Base-by-base conservation (phyloP, 2,888 invertebrate genomes). In the Drosophila ezoana region DNA sequence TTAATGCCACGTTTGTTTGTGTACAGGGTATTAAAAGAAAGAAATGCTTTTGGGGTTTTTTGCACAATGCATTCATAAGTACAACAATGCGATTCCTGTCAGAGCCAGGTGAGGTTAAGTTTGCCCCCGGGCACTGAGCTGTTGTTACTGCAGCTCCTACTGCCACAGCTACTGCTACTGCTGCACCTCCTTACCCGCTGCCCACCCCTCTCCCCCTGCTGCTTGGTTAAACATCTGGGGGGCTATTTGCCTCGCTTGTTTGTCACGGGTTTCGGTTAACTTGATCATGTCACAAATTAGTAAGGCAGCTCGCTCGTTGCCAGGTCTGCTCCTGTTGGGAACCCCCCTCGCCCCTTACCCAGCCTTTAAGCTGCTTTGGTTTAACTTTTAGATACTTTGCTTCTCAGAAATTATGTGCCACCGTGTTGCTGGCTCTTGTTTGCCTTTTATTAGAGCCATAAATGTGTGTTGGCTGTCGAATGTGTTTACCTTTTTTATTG, bases 211-310 rank as follows among this genome's bases (percentile, higher is more conserved):
- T 5, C 14, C 8, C 10, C 13, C 16, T 48, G 40, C 37, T 51
- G 35, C 45, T 37, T 48, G 14, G 41, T 35, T 53, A 33, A 74
- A 57, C 51, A 53, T 38, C 54, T 59, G 38, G 32, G 18, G 18
- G n/a, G 43, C 52, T 59, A 45, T 61, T 63, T 72, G 58, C 41
- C 56, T 44, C 6, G 67, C 56, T 80, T 76, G 72, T 63, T 79
- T 79, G 65, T 66, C 70, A 69, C 81, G 77, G 71, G 67, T 51
- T 74, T 78, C 58, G 75, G 65, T 72, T 87, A 87, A 81, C 73
- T 79, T 79, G 86, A 87, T 85, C 87, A 77, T 81, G 76, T 79
- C 86, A 65, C 86, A 85, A 85, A 85, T 85, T 87, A 85, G 86
- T 86, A 79, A 83, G 83, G 86, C 83, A 86, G 71, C 63, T 71